These are phyloP conservation scores for Polydrusus cervinus DNA, from an alignment of 2,888 invertebrate genomes.

Conservation along the genomic window DNA sequence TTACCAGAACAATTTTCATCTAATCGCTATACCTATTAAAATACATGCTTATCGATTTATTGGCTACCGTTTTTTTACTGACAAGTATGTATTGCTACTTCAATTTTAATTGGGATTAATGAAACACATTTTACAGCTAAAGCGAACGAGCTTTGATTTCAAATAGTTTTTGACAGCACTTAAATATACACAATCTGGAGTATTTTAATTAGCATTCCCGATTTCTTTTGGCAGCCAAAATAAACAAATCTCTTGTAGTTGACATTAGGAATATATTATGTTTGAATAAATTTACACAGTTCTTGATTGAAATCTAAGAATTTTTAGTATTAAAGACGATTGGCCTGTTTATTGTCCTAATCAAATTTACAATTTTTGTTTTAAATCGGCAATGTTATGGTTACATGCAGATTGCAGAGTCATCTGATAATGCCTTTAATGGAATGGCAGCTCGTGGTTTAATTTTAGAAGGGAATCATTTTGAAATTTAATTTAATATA, in stretches of 20 bases:
- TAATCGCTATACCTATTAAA: too few relatives aligned
- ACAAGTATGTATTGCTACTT: slow-evolving; percentile 13
- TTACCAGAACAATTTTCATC: too few relatives aligned
- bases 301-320: neutral
- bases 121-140: slow-evolving; percentile 5
- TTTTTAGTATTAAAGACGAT: too few relatives aligned
- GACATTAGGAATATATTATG: slow-evolving; percentile 39
- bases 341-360: neutral
- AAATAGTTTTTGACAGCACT: slow-evolving; percentile 31
- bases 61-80: neutral
- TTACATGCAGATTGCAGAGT: too few relatives aligned
- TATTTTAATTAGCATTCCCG: slow-evolving; percentile 27
- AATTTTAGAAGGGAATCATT: too few relatives aligned
- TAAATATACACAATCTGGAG: slow-evolving; percentile 29
- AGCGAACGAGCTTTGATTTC: slow-evolving; percentile 27
- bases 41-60: neutral
- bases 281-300: slow-evolving; percentile 18
- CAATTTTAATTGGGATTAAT: slow-evolving; percentile 18
- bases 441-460: too few relatives aligned
- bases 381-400: too few relatives aligned
- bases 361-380: neutral
- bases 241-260: slow-evolving; percentile 38
- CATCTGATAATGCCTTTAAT: too few relatives aligned
- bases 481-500: too few relatives aligned
- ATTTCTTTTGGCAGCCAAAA: slow-evolving; percentile 38